Evolutionary conservation across 2,113 vertebrate genomes (phyloP), one percentile per base, ranked within the genome.

Genomic region (Entelurus aequoreus): DNA sequence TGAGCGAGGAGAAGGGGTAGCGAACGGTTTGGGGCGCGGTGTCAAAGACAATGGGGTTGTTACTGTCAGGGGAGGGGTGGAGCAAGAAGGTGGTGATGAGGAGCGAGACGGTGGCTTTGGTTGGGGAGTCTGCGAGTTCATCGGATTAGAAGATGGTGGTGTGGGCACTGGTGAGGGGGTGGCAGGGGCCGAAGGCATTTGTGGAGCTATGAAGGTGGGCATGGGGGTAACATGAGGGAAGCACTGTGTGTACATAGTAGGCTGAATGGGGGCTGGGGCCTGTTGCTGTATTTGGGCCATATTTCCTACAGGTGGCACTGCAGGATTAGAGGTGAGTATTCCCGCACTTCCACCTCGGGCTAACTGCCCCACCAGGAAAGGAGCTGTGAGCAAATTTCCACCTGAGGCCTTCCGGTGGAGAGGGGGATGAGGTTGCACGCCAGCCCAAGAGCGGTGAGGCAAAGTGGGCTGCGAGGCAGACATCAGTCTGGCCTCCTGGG

Each of bases 401-500:
- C 91, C 89, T 44, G 89, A 91, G 44, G 92, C 90, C 84, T 91
- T 91, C 5, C 91, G 81, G 69, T 90, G 86, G 8, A 91, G 87
- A 21, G 90, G 86, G 0, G 91, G 90, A 73, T 77, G 86, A 40
- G 62, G 91, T 86, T 76, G 93, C 0, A 85, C 62, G 6, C 81
- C 91, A n/a, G 54, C 91, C 79, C 89, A 91, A 63, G 92, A 90
- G 36, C 90, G 92, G 46, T 93, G 88, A 61, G 94, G 97, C 72
- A 99, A 83, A 4, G 95, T 94, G 13, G 97, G 97, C 78, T 99
- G 97, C 1, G 97, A 99, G 38, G 94, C 96, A 0, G 97, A 99
- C 35, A 97, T 91, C 0, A 94, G 91, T 67, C 95, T 80, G 52
- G 92, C 89, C 54, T 94, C 92, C 70, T 95, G 94, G 42, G 94